These are phyloP conservation scores for Ephestia elutella DNA, from an alignment of 1,140 invertebrate genomes.

Conservation along the genomic window DNA sequence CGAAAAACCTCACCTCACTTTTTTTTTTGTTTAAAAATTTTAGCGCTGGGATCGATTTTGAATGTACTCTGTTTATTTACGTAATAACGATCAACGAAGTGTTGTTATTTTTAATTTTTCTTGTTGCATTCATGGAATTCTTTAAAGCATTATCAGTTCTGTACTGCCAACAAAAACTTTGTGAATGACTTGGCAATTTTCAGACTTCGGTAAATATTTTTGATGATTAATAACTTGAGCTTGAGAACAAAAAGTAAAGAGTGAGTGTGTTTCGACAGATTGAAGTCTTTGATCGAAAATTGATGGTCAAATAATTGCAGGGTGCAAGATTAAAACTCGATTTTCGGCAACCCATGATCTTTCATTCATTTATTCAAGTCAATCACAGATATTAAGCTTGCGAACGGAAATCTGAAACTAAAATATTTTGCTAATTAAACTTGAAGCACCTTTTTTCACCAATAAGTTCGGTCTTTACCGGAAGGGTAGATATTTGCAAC, in stretches of 20 bases:
- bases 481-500: neutral
- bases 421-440: neutral
- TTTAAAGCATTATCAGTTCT: neutral
- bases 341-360: slow-evolving; percentile 29
- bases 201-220: neutral
- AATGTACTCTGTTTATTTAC: slow-evolving; percentile 12
- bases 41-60: slow-evolving; percentile 23
- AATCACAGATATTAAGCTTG: slow-evolving; percentile 13
- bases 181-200: neutral
- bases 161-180: neutral
- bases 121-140: neutral
- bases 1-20: slow-evolving; percentile 32
- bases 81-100: neutral
- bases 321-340: slow-evolving; percentile 19
- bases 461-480: neutral
- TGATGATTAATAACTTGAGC: neutral
- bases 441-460: neutral
- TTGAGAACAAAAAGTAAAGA: slow-evolving; percentile 2
- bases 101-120: neutral
- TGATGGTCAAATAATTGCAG: slow-evolving; percentile 43
- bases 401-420: slow-evolving; percentile 5
- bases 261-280: slow-evolving; percentile 23
- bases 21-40: slow-evolving; percentile 34
- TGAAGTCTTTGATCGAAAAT: slow-evolving; percentile 35
- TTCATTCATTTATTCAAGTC: slow-evolving; percentile 32